These are phyloP conservation scores for Drosophila malerkotliana DNA, from an alignment of 1,140 invertebrate species.

Conservation along the genomic window DNA sequence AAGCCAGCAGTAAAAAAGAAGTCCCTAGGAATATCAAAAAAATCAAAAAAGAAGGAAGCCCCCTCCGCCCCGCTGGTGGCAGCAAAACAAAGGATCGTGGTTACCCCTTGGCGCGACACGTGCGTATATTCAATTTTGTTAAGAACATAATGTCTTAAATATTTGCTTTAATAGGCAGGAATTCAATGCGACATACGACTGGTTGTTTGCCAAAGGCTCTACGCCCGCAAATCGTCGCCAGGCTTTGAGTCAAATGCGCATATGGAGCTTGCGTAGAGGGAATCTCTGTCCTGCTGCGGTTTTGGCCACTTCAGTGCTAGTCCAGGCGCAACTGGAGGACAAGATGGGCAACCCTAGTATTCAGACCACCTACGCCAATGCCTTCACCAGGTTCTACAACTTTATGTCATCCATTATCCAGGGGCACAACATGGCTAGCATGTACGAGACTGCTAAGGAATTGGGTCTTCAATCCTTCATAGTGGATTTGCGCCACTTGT, in stretches of 20 bases:
- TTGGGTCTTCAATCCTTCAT: slow-evolving; percentile 74
- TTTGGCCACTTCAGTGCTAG: slow-evolving; percentile 68
- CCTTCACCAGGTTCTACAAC: slow-evolving; percentile 79
- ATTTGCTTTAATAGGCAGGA: slow-evolving; percentile 56
- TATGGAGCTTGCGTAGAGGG: slow-evolving; percentile 71
- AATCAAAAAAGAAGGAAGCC: slow-evolving; percentile 6
- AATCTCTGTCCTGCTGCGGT: slow-evolving; percentile 76
- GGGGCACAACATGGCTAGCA: slow-evolving; percentile 64
- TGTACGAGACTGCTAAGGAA: slow-evolving; percentile 76
- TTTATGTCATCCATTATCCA: slow-evolving; percentile 83
- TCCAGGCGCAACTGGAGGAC: slow-evolving; percentile 61
- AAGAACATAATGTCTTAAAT: neutral
- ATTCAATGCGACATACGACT: slow-evolving; percentile 63
- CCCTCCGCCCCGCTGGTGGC: neutral
- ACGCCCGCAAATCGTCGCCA: slow-evolving; percentile 16
- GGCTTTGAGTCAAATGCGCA: slow-evolving; percentile 55
- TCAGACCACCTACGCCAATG: slow-evolving; percentile 65
- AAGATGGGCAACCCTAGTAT: slow-evolving; percentile 32
- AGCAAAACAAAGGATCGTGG: slow-evolving; percentile 55
- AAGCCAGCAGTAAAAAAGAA: slow-evolving; percentile 17
- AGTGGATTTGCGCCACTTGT: slow-evolving; percentile 77
- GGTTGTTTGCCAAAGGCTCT: slow-evolving; percentile 45
- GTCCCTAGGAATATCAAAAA: neutral
- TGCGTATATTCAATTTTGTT: slow-evolving; percentile 32
- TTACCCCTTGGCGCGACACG: slow-evolving; percentile 72